Percentiles rank a stretch among this genome's conserved stretches.
Conservation (phyloP, 2,888 invertebrate genomes). For the Drosophila monieri region DNA sequence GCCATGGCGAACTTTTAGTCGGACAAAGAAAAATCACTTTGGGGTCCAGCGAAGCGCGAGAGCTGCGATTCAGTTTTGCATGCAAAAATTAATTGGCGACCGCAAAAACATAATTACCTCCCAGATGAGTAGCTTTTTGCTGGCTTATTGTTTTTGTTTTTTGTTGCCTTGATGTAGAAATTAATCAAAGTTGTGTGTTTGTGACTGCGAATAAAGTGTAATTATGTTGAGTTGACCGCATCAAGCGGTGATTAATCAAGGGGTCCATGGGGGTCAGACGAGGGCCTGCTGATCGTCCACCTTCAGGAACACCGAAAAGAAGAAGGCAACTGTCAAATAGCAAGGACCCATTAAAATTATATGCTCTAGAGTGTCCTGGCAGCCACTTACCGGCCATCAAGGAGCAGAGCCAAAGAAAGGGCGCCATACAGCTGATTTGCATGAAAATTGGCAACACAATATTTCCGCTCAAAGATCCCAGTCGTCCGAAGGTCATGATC, state of each 20-base stretch:
- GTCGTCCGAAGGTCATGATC: constrained; percentile 88
- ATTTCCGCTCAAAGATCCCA: constrained; percentile 89
- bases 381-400: constrained; percentile 86
- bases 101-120: constrained; percentile 53
- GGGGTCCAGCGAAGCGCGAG: constrained; percentile 45
- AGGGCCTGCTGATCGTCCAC: constrained; percentile 52
- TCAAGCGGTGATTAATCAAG: constrained; percentile 33
- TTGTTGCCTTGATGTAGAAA: constrained; percentile 24
- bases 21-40: constrained; percentile 47
- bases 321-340: constrained; percentile 56
- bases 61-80: constrained; percentile 46
- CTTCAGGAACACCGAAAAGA: constrained; percentile 61
- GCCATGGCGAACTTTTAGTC: background rate
- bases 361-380: background rate
- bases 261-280: constrained; percentile 6
- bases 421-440: constrained; percentile 88
- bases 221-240: constrained; percentile 49
- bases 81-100: constrained; percentile 59
- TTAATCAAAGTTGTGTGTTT: constrained; percentile 47
- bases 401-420: constrained; percentile 87
- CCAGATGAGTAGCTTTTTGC: background rate
- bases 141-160: background rate
- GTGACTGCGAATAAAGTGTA: constrained; percentile 52
- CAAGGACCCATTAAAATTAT: background rate
- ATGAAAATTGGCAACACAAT: constrained; percentile 88